phyloP scores from a whole-genome alignment of 2,888 invertebrate species.

The Myopa tessellatipennis region DNA sequence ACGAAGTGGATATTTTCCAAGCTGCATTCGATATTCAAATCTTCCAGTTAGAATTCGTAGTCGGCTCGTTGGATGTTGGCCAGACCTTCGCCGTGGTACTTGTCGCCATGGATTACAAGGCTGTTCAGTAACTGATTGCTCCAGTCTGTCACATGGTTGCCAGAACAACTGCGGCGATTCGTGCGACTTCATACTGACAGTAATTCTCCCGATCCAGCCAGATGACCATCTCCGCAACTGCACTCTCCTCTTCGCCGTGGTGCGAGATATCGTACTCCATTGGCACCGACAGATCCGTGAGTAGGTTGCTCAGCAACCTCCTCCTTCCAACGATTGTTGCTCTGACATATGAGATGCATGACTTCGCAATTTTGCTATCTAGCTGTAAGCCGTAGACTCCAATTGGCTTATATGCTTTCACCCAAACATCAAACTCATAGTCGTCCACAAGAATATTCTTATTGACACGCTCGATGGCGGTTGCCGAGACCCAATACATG shows the following conservation, averaged over 20 bases:
- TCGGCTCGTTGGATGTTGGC: constrained; percentile 69
- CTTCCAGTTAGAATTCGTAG: constrained; percentile 72
- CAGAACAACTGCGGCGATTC: constrained; percentile 58
- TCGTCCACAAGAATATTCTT: constrained; percentile 75
- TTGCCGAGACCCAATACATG: constrained; percentile 72
- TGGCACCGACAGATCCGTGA: constrained; percentile 57
- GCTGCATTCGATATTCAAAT: constrained; percentile 71
- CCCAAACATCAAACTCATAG: constrained; percentile 73
- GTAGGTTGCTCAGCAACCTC: constrained; percentile 55
- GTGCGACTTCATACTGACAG: constrained; percentile 65
- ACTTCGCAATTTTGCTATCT: constrained; percentile 55
- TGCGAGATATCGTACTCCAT: constrained; percentile 53
- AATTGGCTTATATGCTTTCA: constrained; percentile 70
- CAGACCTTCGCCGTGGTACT: constrained; percentile 71
- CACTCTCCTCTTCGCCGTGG: constrained; percentile 53
- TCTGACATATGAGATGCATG: constrained; percentile 50
- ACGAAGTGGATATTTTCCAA: constrained; percentile 73
- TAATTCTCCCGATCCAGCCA: constrained; percentile 64
- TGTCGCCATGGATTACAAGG: constrained; percentile 72
- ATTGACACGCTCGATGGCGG: constrained; percentile 73
- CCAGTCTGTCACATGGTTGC: constrained; percentile 74
- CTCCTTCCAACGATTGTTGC: constrained; percentile 55
- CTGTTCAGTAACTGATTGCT: constrained; percentile 74
- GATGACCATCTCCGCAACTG: constrained; percentile 60
- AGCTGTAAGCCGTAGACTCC: constrained; percentile 59